phyloP scores from a whole-genome alignment of 2,888 invertebrate genomes.

The Microctonus brassicae region DNA sequence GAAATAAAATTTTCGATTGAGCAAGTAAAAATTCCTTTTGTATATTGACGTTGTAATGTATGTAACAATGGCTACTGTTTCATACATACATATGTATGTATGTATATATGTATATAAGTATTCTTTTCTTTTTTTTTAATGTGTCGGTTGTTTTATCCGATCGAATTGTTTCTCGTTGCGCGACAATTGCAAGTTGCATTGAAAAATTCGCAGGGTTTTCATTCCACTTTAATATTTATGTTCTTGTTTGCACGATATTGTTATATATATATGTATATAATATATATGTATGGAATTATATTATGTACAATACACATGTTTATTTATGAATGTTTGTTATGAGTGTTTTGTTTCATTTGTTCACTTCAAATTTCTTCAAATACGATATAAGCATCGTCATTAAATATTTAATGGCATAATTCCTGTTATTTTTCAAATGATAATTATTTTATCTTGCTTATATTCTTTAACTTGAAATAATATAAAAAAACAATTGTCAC shows the following conservation, averaged over 20 bases:
- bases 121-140: background rate
- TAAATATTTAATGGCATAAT: constrained; percentile 1
- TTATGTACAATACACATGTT: too few relatives aligned
- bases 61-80: background rate
- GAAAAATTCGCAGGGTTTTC: background rate
- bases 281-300: too few relatives aligned
- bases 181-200: background rate
- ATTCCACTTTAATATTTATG: background rate
- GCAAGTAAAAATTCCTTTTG: background rate
- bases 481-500: background rate
- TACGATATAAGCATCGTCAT: constrained; percentile 5
- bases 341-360: background rate
- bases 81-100: background rate
- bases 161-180: background rate
- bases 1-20: background rate
- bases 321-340: background rate
- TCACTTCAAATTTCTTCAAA: background rate
- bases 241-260: background rate
- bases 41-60: background rate
- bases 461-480: background rate
- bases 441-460: background rate
- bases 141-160: background rate
- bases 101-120: background rate
- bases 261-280: too few relatives aligned
- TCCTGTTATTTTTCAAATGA: background rate